phyloP scores from a whole-genome alignment of 2,113 vertebrate species.

The Leptosomus discolor region DNA sequence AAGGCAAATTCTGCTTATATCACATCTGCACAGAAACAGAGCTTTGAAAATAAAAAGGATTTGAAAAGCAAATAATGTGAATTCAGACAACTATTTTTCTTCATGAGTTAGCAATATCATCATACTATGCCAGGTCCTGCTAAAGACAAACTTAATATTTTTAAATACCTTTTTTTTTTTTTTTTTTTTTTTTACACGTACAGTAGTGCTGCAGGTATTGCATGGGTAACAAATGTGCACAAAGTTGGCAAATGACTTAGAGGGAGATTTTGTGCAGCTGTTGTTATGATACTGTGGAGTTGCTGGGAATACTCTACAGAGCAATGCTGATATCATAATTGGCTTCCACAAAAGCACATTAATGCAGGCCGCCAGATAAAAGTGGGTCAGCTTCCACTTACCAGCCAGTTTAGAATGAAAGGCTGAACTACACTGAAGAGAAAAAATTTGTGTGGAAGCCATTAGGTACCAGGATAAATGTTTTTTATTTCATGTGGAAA shows the following conservation, averaged over 20 bases:
- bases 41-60: neutral
- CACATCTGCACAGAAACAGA: neutral
- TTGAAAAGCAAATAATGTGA: neutral
- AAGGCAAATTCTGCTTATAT: neutral
- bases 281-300: neutral
- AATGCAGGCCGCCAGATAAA: constrained; percentile 20
- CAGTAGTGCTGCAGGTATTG: neutral
- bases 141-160: neutral
- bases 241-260: neutral
- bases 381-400: constrained; percentile 54
- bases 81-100: neutral
- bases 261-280: constrained; percentile 18
- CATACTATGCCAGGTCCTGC: neutral
- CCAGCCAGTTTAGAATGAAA: constrained; percentile 6
- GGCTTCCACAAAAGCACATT: constrained; percentile 36
- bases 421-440: neutral
- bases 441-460: neutral
- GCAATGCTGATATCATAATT: constrained; percentile 24
- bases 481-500: constrained; percentile 22
- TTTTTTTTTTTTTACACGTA: neutral
- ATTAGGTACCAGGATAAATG: constrained; percentile 22
- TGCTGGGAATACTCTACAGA: constrained; percentile 8
- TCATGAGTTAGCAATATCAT: neutral
- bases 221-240: neutral
- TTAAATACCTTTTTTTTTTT: neutral